phyloP scores from a whole-genome alignment of 2,888 invertebrate genomes.

The Drosophila tripunctata region DNA sequence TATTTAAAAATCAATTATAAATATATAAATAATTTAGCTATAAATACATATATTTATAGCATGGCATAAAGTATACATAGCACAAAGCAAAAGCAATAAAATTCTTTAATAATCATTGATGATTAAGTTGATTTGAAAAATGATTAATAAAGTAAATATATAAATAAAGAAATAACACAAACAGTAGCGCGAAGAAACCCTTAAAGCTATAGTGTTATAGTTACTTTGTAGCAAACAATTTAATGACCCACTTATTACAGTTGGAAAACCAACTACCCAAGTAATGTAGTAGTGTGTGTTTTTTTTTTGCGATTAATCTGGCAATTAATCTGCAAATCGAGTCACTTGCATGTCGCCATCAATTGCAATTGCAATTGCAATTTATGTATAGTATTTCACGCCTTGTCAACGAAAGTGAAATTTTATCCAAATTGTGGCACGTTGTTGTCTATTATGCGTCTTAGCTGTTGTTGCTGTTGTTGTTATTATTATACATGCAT shows the following conservation, averaged over 20 bases:
- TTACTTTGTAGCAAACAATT: not conserved
- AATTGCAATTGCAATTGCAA: too few species aligned
- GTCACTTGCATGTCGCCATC: constrained; percentile 17
- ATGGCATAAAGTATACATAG: too few species aligned
- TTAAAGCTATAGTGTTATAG: too few species aligned
- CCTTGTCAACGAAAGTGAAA: constrained; percentile 62
- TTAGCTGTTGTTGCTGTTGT: not conserved
- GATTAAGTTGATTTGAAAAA: too few species aligned
- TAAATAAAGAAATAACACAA: too few species aligned
- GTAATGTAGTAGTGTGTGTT: not conserved
- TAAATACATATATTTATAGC: too few species aligned
- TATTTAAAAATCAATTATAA: too few species aligned
- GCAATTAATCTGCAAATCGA: constrained; percentile 18
- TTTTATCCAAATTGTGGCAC: constrained; percentile 21
- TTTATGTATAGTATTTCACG: constrained; percentile 36
- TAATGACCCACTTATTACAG: not conserved
- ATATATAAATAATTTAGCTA: too few species aligned
- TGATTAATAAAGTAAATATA: too few species aligned
- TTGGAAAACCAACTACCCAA: not conserved
- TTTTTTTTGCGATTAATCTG: not conserved
- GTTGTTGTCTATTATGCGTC: constrained; percentile 38
- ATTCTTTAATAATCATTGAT: too few species aligned
- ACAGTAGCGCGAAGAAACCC: too few species aligned
- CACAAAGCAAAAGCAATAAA: too few species aligned
- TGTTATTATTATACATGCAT: constrained; percentile 2